Percentiles rank a stretch among this genome's conserved stretches.
These are phyloP conservation scores for Hippolais icterina DNA, from an alignment of 2,113 vertebrate genomes.

Conservation along the genomic window DNA sequence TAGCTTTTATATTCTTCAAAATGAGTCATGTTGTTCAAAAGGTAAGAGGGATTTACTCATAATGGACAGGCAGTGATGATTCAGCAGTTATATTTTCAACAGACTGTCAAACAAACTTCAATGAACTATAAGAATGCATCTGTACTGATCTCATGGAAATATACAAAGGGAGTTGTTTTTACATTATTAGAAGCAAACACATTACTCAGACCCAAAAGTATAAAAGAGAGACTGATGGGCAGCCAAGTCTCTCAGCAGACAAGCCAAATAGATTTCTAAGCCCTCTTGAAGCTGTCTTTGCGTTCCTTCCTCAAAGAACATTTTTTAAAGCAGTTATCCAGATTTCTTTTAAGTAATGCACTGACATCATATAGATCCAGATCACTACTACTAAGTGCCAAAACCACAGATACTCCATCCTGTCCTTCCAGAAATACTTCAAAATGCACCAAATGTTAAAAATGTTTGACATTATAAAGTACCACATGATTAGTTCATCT, in stretches of 20 bases:
- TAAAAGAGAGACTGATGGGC: slow-evolving; percentile 11
- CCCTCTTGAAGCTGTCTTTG: background rate
- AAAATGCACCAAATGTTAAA: background rate
- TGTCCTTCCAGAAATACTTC: background rate
- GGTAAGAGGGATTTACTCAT: slow-evolving; percentile 36
- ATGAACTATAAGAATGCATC: slow-evolving; percentile 21
- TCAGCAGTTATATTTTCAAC: slow-evolving; percentile 43
- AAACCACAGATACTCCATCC: background rate
- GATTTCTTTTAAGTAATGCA: background rate
- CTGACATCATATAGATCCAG: background rate
- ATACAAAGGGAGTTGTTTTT: slow-evolving; percentile 26
- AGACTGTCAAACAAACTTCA: slow-evolving; percentile 3
- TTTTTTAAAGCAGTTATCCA: background rate
- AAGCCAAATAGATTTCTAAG: background rate
- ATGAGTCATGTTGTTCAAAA: slow-evolving; percentile 38
- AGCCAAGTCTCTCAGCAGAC: background rate
- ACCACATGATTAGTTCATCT: background rate
- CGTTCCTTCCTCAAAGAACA: background rate
- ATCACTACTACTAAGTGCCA: background rate
- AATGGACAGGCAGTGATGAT: slow-evolving; percentile 23
- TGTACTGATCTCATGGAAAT: slow-evolving; percentile 26
- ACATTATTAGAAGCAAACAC: background rate
- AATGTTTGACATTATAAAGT: background rate
- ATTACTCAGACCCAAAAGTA: slow-evolving; percentile 15
- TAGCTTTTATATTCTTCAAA: slow-evolving; percentile 25